These are phyloP conservation scores for Dromiciops gliroides DNA, from an alignment of 2,113 vertebrate species.

Conservation along the genomic window DNA sequence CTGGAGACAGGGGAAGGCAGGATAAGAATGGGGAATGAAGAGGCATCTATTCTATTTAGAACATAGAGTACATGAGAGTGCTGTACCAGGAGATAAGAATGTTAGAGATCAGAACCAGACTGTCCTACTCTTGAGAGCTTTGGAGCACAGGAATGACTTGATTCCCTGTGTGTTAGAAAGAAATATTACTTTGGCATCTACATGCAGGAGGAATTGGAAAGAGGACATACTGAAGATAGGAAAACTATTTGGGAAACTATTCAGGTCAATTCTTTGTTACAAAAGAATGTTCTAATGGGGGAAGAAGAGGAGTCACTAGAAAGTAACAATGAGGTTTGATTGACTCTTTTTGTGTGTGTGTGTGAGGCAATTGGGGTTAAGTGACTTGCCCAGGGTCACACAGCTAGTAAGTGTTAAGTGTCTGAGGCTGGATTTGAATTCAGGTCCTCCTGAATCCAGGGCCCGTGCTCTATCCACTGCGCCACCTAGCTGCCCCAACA, in stretches of 20 bases:
- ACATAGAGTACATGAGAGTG: neutral
- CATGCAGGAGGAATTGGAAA: neutral
- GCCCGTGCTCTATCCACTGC: too few species aligned
- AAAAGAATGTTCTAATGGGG: neutral
- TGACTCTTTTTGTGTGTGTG: too few species aligned
- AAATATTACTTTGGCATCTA: neutral
- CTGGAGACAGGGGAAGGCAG: neutral
- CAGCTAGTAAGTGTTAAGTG: too few species aligned
- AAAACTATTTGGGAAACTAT: neutral
- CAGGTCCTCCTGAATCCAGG: too few species aligned
- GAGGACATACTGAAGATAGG: neutral
- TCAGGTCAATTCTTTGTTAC: neutral
- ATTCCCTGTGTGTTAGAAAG: neutral
- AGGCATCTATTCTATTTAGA: neutral
- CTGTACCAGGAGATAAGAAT: neutral
- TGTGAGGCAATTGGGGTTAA: too few species aligned
- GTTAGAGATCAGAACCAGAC: neutral
- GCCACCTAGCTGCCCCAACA: too few species aligned
- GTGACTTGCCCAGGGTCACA: too few species aligned
- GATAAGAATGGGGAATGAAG: neutral
- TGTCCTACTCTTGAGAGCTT: neutral
- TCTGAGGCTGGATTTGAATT: too few species aligned
- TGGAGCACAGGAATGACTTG: neutral
- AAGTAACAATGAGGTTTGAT: neutral
- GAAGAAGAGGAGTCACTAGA: neutral